Evolutionary conservation across 1,140 invertebrate genomes (phyloP).

Genomic region (Diplogasteroides magnus): DNA sequence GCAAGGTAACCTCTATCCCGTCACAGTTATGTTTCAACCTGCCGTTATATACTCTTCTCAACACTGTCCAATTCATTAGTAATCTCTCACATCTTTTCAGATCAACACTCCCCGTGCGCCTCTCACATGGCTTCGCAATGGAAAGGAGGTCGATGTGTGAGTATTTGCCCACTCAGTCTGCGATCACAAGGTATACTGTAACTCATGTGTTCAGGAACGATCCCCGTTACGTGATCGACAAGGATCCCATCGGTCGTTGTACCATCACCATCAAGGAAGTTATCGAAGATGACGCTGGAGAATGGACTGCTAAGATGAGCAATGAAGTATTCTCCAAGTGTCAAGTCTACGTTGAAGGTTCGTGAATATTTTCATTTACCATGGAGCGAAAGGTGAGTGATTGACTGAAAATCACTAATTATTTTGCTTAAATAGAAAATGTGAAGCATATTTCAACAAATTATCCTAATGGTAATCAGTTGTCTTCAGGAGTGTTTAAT

Average conservation of each 20-base stretch:
- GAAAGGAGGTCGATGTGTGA: slow-evolving; percentile 60
- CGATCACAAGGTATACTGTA: not conserved
- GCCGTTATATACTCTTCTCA: too few species aligned
- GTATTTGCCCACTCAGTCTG: slow-evolving; percentile 3
- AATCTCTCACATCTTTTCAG: too few species aligned
- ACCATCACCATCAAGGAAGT: slow-evolving; percentile 77
- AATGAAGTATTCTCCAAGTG: slow-evolving; percentile 56
- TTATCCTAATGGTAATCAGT: too few species aligned
- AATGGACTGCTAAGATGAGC: slow-evolving; percentile 71
- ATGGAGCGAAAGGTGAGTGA: slow-evolving; percentile 56
- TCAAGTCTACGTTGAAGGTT: slow-evolving; percentile 58
- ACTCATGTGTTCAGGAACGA: slow-evolving; percentile 36
- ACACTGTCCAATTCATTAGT: too few species aligned
- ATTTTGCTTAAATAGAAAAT: too few species aligned
- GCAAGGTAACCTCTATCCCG: too few species aligned
- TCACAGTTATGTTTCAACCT: too few species aligned
- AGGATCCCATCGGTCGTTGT: slow-evolving; percentile 85
- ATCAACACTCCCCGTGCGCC: slow-evolving; percentile 84
- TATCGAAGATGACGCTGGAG: slow-evolving; percentile 76
- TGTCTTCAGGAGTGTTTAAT: too few species aligned
- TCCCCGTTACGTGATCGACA: slow-evolving; percentile 65
- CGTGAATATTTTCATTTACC: slow-evolving; percentile 5
- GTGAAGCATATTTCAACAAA: too few species aligned
- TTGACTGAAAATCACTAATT: slow-evolving; percentile 71
- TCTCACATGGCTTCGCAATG: slow-evolving; percentile 85